These are phyloP conservation scores for Myotis davidii DNA, from an alignment of 2,113 vertebrate genomes.

Conservation along the genomic window DNA sequence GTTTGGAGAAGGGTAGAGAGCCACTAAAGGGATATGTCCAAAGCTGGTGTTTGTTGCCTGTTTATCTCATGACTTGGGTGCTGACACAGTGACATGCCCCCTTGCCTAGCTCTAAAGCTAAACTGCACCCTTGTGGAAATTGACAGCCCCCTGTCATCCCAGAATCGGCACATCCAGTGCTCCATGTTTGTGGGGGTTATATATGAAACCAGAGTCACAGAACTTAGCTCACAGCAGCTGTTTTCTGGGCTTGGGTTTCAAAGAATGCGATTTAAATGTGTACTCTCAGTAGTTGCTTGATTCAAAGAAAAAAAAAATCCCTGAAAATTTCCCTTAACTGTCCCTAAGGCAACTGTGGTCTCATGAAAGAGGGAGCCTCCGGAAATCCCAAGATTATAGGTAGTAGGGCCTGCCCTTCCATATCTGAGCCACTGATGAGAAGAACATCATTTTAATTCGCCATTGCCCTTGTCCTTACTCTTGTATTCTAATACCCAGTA, in stretches of 20 bases:
- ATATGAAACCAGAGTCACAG: neutral
- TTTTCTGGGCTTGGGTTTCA: neutral
- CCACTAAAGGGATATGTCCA: neutral
- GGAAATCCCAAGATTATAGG: neutral
- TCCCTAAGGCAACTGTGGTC: neutral
- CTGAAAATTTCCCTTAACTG: neutral
- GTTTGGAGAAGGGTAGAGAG: neutral
- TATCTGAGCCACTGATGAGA: neutral
- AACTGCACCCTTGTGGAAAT: neutral
- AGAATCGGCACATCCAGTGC: neutral
- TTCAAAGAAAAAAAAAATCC: neutral
- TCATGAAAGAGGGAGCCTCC: neutral
- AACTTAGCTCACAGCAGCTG: neutral
- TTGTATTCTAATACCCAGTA: constrained; percentile 52
- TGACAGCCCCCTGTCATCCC: neutral
- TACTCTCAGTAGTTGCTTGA: neutral
- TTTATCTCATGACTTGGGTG: neutral
- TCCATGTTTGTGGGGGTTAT: neutral
- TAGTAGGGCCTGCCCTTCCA: neutral
- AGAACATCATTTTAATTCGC: constrained; percentile 42
- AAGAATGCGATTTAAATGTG: constrained; percentile 36
- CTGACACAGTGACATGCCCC: rapidly evolving
- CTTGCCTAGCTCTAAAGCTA: neutral
- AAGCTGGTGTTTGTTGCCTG: neutral
- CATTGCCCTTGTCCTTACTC: neutral